These are phyloP conservation scores for Coreoperca whiteheadi DNA, from an alignment of 2,113 vertebrate species.

Conservation along the genomic window DNA sequence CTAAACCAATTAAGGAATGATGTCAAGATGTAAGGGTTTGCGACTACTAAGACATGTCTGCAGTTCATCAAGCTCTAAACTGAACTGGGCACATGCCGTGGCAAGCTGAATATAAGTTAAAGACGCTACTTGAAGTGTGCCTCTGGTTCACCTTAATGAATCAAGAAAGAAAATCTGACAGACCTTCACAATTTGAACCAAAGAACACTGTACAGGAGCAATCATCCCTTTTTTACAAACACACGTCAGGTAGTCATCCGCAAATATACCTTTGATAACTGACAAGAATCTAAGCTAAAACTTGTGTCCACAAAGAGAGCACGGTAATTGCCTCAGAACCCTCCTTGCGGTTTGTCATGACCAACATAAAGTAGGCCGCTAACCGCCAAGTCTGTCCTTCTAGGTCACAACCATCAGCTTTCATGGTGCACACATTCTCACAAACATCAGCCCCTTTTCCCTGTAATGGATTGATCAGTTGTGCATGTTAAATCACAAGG, in stretches of 20 bases:
- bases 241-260: background rate
- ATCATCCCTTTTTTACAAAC: too few species aligned
- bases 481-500: conserved; percentile 54
- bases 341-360: conserved; percentile 29
- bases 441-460: conserved; percentile 17
- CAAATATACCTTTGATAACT: background rate
- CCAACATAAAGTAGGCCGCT: conserved; percentile 38
- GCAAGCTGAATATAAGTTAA: background rate
- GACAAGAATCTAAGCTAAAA: background rate
- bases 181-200: background rate
- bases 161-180: background rate
- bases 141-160: too few species aligned
- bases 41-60: background rate
- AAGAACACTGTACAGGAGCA: background rate
- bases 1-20: background rate
- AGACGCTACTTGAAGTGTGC: background rate
- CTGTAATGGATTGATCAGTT: conserved; percentile 59
- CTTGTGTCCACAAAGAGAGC: background rate
- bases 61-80: background rate
- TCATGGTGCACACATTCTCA: background rate
- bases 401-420: conserved; percentile 47
- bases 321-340: conserved; percentile 21
- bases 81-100: background rate
- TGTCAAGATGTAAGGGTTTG: background rate
- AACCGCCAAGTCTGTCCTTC: conserved; percentile 47